Base-by-base conservation (phyloP, 2,113 vertebrate genomes). In the Triplophysa tibetana region DNA sequence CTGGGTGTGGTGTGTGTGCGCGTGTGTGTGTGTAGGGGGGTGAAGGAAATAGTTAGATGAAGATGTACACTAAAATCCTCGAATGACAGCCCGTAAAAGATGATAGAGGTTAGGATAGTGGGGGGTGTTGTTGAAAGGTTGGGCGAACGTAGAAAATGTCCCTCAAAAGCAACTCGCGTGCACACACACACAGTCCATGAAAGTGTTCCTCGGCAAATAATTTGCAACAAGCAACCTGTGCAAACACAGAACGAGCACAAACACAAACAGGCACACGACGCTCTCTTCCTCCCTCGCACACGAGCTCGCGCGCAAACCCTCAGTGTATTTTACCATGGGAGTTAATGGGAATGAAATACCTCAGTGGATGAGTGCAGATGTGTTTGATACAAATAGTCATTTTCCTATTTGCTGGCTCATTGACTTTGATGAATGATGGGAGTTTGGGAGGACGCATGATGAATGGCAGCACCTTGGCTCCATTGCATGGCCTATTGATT, bases 311-410 rank as follows among this genome's bases (percentile, higher is more conserved):
- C 83, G 88, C 84, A 79, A 33, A 75, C 41, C 50, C 38, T 45
- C 41, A 68, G 72, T 77, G 95, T 97, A 98, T 98, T 99, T 96
- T 96, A 97, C 96, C 97, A 95, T 96, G 94, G 94, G 95, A 96
- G 96, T 98, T 99, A 99, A 99, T 99, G 97, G 98, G 97, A 99
- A 99, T 99, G 98, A 99, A 99, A 98, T 98, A 99, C 97, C 97
- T 98, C 95, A 95, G 98, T 99, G 97, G 97, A 98, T 99, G 97
- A 99, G 97, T 99, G 98, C 97, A 99, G 97, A 99, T 99, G 98
- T 98, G 98, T 99, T 98, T 99, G 97, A 99, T 99, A 99, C 98
- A 99, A 99, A 99, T 99, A 99, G 98, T 99, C 98, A 99, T 99
- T 99, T 99, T 98, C 97, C 97, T 98, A 99, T 99, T 99, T 99